Evolutionary conservation across 2,888 invertebrate species (phyloP).

Genomic region (Theodoxus fluviatilis): DNA sequence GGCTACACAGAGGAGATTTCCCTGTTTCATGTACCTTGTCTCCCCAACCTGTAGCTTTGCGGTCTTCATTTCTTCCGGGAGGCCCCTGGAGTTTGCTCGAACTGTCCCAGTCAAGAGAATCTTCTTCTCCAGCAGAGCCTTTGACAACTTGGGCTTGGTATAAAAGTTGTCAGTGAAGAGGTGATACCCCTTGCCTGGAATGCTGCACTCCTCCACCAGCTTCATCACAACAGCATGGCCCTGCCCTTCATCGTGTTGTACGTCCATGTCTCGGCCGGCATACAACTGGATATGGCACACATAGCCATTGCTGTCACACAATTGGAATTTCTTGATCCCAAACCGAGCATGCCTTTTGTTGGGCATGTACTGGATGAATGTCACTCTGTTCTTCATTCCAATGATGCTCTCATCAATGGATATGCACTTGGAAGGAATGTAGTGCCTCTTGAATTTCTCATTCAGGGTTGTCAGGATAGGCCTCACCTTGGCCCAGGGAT

Average conservation of each 20-base stretch:
- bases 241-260: no score
- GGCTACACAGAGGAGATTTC: no score
- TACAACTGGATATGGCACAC: slow-evolving; percentile 23
- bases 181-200: slow-evolving; percentile 23
- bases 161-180: slow-evolving; percentile 28
- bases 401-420: slow-evolving; percentile 26
- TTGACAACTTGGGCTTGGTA: slow-evolving; percentile 23
- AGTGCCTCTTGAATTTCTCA: slow-evolving; percentile 18
- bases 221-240: no score
- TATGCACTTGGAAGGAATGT: slow-evolving; percentile 17
- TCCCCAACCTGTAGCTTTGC: not conserved
- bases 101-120: slow-evolving; percentile 27
- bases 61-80: no score
- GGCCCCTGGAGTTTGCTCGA: slow-evolving; percentile 24
- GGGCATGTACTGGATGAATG: slow-evolving; percentile 26
- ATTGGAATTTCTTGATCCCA: slow-evolving; percentile 27
- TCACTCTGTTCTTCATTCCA: slow-evolving; percentile 27
- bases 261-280: slow-evolving; percentile 24
- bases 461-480: slow-evolving; percentile 22
- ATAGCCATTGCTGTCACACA: slow-evolving; percentile 24
- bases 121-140: slow-evolving; percentile 12
- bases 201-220: no score
- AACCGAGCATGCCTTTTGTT: slow-evolving; percentile 27
- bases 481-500: slow-evolving; percentile 27
- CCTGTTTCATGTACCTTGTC: no score